Percentiles rank a stretch among this genome's conserved stretches.
Evolutionary conservation across 1,140 invertebrate genomes (phyloP).

Genomic region (Drosophila micromelanica): DNA sequence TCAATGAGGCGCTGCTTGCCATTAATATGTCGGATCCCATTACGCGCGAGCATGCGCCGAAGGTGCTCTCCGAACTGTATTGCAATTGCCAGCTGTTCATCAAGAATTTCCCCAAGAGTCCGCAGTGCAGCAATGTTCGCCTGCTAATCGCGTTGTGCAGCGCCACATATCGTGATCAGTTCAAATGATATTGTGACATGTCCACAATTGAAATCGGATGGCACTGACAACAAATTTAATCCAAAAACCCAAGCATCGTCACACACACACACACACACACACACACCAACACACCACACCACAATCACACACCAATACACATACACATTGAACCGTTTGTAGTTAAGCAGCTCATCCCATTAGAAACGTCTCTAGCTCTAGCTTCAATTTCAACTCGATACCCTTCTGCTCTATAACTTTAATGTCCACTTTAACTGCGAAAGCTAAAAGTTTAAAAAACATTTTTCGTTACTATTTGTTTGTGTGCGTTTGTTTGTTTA

Average conservation of each 20-base stretch:
- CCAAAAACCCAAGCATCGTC: slow-evolving; percentile 15
- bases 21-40: slow-evolving; percentile 91
- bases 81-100: slow-evolving; percentile 91
- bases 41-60: slow-evolving; percentile 92
- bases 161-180: slow-evolving; percentile 84
- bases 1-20: slow-evolving; percentile 94
- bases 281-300: slow-evolving; percentile 33
- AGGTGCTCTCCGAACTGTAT: slow-evolving; percentile 90
- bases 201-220: slow-evolving; percentile 44
- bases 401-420: slow-evolving; percentile 25
- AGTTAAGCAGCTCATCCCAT: slow-evolving; percentile 43
- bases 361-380: slow-evolving; percentile 39
- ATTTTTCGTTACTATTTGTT: slow-evolving; percentile 44
- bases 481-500: slow-evolving; percentile 56
- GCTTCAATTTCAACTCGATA: slow-evolving; percentile 33
- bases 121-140: slow-evolving; percentile 89
- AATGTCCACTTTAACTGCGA: slow-evolving; percentile 9
- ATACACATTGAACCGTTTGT: slow-evolving; percentile 31
- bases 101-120: slow-evolving; percentile 88
- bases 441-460: slow-evolving; percentile 29
- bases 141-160: slow-evolving; percentile 89
- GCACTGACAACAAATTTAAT: slow-evolving; percentile 45
- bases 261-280: slow-evolving; percentile 33
- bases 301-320: slow-evolving; percentile 3
- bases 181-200: slow-evolving; percentile 75